These are phyloP conservation scores for Ambastaia sidthimunki DNA, from an alignment of 2,797 vertebrate genomes.

Conservation along the genomic window DNA sequence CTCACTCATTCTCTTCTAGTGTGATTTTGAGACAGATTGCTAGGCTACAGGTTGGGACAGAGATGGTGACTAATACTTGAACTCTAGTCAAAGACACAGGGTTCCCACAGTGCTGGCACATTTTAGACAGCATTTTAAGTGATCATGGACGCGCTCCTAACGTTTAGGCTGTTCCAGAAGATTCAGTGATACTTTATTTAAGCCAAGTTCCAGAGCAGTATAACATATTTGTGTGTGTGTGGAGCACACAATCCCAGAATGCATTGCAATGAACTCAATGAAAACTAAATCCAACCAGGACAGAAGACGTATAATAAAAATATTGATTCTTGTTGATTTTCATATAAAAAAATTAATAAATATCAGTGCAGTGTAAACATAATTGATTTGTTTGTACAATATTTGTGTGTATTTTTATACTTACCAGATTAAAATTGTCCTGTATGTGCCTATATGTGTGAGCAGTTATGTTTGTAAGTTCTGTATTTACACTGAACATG, in stretches of 20 bases:
- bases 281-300: background rate
- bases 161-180: background rate
- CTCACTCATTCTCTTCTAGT: background rate
- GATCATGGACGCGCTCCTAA: background rate
- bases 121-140: background rate
- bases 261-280: background rate
- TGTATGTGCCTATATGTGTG: constrained; percentile 7
- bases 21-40: background rate
- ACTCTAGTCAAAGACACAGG: background rate
- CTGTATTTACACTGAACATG: constrained; percentile 43
- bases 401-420: background rate
- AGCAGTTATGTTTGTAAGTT: constrained; percentile 3
- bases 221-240: background rate
- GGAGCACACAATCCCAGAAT: background rate
- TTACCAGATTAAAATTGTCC: no score
- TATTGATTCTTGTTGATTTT: no score
- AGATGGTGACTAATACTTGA: constrained; percentile 21
- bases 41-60: constrained; percentile 5
- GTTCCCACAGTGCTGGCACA: background rate
- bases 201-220: background rate
- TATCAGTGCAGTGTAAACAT: no score
- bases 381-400: no score
- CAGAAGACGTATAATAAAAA: no score
- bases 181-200: background rate
- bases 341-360: no score